A percentile compares a stretch with the other conserved stretches of the same genome.
Evolutionary conservation across 2,113 vertebrate species (phyloP).

Genomic region (Neogobius melanostomus): DNA sequence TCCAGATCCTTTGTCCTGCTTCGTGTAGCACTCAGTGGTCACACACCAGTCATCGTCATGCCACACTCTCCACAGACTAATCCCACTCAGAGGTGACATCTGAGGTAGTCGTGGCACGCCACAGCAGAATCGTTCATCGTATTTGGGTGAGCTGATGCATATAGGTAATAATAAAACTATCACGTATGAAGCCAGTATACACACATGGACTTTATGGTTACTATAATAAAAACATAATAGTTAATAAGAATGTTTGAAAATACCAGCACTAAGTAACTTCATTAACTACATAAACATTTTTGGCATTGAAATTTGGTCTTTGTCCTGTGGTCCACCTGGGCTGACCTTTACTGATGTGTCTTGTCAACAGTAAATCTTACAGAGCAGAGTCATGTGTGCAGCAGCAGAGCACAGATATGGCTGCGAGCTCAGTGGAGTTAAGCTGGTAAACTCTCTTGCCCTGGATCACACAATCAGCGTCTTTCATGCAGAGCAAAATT

Average conservation of each 20-base stretch:
- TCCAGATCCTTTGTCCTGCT: conserved; percentile 29
- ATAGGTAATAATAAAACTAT: conserved; percentile 36
- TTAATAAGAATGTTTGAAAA: too few species aligned
- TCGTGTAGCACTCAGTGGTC: conserved; percentile 43
- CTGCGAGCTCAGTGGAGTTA: conserved; percentile 42
- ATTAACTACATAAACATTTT: too few species aligned
- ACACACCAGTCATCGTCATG: conserved; percentile 52
- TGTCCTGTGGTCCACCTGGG: conserved; percentile 21
- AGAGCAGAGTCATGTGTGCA: conserved; percentile 44
- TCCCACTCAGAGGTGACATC: conserved; percentile 62
- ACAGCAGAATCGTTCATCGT: conserved; percentile 37
- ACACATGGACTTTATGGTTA: not conserved
- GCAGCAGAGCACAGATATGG: conserved; percentile 31
- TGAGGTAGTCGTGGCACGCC: conserved; percentile 54
- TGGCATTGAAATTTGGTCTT: not conserved
- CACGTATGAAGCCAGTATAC: conserved; percentile 1
- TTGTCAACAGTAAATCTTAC: conserved; percentile 36
- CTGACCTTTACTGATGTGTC: conserved; percentile 18
- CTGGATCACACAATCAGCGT: conserved; percentile 43
- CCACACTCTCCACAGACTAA: conserved; percentile 50
- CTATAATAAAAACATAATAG: not conserved
- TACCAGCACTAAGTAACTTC: too few species aligned
- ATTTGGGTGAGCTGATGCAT: conserved; percentile 52
- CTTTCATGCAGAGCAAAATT: conserved; percentile 63
- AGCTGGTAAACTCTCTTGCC: conserved; percentile 31